Evolutionary conservation across 2,113 vertebrate genomes (phyloP).

Genomic region (Nerophis ophidion): DNA sequence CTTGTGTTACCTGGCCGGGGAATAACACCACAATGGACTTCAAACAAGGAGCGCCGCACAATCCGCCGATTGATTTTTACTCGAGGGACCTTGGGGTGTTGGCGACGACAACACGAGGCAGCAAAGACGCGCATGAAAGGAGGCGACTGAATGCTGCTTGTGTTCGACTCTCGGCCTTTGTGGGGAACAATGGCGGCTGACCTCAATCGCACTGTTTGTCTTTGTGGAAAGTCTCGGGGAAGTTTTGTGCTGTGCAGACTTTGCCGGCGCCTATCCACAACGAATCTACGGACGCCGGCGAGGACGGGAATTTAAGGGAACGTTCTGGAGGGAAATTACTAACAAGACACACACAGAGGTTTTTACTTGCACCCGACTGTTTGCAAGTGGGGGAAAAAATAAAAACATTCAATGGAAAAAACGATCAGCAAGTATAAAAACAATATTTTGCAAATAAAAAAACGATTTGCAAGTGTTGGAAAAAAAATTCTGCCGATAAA

Average conservation of each 20-base stretch:
- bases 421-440: too few species aligned
- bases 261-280: too few species aligned
- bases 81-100: conserved; percentile 75
- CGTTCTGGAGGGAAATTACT: too few species aligned
- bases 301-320: too few species aligned
- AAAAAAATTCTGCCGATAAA: too few species aligned
- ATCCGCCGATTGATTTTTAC: conserved; percentile 75
- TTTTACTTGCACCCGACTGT: too few species aligned
- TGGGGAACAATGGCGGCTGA: conserved; percentile 68
- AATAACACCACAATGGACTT: conserved; percentile 76
- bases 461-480: too few species aligned
- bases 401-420: too few species aligned
- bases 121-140: conserved; percentile 62
- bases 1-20: conserved; percentile 76
- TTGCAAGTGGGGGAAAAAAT: too few species aligned
- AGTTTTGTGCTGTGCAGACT: conserved; percentile 24
- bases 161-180: conserved; percentile 67
- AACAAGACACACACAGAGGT: too few species aligned
- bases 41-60: conserved; percentile 72
- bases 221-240: conserved; percentile 32
- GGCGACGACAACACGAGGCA: conserved; percentile 66
- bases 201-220: conserved; percentile 58
- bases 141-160: conserved; percentile 66
- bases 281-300: too few species aligned
- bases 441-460: too few species aligned